Percentiles rank a stretch among this genome's conserved stretches.
Conservation (phyloP, 2,888 invertebrate genomes). For the Hypolimnas misippus region DNA sequence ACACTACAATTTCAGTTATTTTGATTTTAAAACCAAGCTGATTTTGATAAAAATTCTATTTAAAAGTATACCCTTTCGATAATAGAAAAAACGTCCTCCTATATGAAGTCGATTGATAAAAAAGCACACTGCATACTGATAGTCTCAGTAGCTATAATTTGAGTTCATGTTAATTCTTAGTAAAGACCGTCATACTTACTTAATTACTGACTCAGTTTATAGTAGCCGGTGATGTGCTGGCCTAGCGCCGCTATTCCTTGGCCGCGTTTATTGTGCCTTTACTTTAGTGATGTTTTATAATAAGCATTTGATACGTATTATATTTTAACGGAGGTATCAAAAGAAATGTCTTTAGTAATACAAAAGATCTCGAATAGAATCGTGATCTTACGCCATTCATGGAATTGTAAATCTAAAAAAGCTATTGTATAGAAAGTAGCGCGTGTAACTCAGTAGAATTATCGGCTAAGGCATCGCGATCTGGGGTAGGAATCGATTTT, state of each 20-base stretch:
- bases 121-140: background rate
- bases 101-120: no score
- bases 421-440: slow-evolving; percentile 54
- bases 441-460: slow-evolving; percentile 47
- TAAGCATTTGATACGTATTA: background rate
- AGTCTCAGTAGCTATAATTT: background rate
- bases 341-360: slow-evolving; percentile 6
- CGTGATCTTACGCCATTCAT: background rate
- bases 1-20: no score
- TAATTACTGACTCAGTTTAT: slow-evolving; percentile 15
- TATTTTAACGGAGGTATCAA: background rate
- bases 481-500: slow-evolving; percentile 56
- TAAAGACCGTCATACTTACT: slow-evolving; percentile 19
- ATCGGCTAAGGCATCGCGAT: slow-evolving; percentile 50
- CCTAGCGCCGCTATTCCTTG: background rate
- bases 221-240: slow-evolving; percentile 6
- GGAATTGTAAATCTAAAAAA: slow-evolving; percentile 38
- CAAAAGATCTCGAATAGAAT: background rate
- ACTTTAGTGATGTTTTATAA: background rate
- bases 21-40: no score
- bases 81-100: no score
- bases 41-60: no score
- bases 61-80: no score
- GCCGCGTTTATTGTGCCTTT: background rate
- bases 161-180: slow-evolving; percentile 21